Percentiles rank a stretch among this genome's conserved stretches.
Evolutionary conservation across 1,140 invertebrate species (phyloP).

Genomic region (Drosophila nebulosa): DNA sequence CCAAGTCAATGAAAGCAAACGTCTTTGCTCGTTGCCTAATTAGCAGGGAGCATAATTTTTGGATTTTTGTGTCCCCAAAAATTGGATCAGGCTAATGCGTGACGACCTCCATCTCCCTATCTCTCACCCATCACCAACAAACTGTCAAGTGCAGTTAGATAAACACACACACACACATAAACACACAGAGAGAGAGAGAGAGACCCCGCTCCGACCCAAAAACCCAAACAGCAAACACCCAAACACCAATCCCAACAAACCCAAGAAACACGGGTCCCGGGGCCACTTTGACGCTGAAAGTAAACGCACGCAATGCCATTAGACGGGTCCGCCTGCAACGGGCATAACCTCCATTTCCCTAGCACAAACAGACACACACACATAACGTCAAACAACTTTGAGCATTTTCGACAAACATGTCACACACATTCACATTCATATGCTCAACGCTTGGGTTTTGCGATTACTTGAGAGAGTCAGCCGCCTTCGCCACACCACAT

Average conservation of each 20-base stretch:
- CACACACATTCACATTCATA: constrained; percentile 72
- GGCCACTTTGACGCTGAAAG: constrained; percentile 62
- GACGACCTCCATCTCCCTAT: not conserved
- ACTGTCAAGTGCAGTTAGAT: constrained; percentile 77
- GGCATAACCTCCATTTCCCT: constrained; percentile 27
- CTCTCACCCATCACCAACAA: constrained; percentile 25
- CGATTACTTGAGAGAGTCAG: not conserved
- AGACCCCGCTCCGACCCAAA: not conserved
- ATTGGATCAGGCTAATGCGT: constrained; percentile 75
- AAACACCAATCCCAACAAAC: not conserved
- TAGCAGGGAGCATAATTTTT: constrained; percentile 31
- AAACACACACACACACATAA: constrained; percentile 58
- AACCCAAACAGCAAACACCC: constrained; percentile 3
- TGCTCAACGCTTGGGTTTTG: constrained; percentile 35
- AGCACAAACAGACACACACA: constrained; percentile 21
- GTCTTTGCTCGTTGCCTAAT: constrained; percentile 32
- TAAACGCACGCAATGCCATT: constrained; percentile 71
- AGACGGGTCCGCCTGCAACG: constrained; percentile 52
- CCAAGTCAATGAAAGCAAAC: constrained; percentile 16
- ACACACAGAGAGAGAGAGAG: constrained; percentile 4
- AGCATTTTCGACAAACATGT: constrained; percentile 77
- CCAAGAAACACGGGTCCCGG: not conserved
- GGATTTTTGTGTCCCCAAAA: constrained; percentile 43
- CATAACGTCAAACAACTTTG: constrained; percentile 63
- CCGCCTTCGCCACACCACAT: too few relatives aligned